Percentiles rank a stretch among this genome's conserved stretches.
These are phyloP conservation scores for Protosalanx chinensis DNA, from an alignment of 2,797 vertebrate species.

Conservation along the genomic window DNA sequence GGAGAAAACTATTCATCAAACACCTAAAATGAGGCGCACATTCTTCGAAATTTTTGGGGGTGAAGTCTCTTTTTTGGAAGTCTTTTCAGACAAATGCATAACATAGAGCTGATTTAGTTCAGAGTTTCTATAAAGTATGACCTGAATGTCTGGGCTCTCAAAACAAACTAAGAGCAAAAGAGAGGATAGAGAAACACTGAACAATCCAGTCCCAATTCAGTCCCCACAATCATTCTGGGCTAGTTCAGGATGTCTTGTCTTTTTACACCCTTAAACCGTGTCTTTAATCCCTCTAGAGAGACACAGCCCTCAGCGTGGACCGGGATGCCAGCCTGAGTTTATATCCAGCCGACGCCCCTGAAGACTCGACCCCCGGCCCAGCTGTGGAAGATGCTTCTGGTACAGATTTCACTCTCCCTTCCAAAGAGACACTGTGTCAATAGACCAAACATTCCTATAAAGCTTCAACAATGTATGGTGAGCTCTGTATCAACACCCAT, in stretches of 20 bases:
- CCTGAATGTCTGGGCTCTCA: too few relatives aligned
- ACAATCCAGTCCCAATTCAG: too few relatives aligned
- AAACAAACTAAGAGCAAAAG: too few relatives aligned
- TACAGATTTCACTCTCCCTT: not conserved
- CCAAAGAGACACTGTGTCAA: not conserved
- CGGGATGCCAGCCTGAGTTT: slow-evolving; percentile 6
- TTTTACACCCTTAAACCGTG: not conserved
- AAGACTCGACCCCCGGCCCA: not conserved
- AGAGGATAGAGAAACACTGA: too few relatives aligned
- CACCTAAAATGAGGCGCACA: not conserved
- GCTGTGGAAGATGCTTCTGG: not conserved
- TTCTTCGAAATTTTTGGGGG: not conserved
- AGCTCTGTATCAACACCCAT: not conserved
- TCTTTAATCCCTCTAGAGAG: not conserved
- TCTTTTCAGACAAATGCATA: not conserved
- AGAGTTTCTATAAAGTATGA: too few relatives aligned
- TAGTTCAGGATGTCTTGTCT: not conserved
- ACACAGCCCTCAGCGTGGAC: not conserved
- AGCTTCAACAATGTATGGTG: not conserved
- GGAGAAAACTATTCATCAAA: not conserved
- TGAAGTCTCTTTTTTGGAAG: not conserved
- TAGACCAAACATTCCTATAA: not conserved
- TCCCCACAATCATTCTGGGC: not conserved
- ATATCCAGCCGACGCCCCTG: slow-evolving; percentile 8
- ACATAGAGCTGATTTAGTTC: not conserved